Base-by-base conservation (phyloP, 1,140 invertebrate species). In the Trichonephila clavipes region DNA sequence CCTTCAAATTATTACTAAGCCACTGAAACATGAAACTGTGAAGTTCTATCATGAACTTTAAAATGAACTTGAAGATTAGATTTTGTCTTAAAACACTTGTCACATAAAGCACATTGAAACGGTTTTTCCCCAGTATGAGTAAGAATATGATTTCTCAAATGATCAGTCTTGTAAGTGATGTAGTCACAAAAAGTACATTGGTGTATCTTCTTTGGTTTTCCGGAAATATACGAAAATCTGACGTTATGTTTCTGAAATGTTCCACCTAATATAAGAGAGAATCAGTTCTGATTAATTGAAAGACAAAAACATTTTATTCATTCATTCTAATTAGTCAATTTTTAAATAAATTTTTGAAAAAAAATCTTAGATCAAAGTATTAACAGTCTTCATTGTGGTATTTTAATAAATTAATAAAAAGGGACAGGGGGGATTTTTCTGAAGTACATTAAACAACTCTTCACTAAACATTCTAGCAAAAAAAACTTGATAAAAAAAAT, bases 41-140 rank as follows among this genome's bases (percentile, higher is more conserved):
- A 64, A 18, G 62, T 6, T 64, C n/a, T 87, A 34, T 44, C 10
- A 18, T 87, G 85, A 62, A 62, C 24, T 87, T 34, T 85, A 89
- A 99, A 99, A 96, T 99, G 99, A 95, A 99, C 99, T 96, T 99
- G 98, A 90, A 98, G 44, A 93, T 95, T 95, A 21, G 94, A 91
- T 94, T 95, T 94, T 34, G 95, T 95, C 40, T 85, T 96, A 86
- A 96, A 96, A 90, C 96, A 95, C 85, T 85, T 82, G 18, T 95
- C 95, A 94, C 96, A 96, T 51, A 94, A 95, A n/a, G 95, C 95
- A 93, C 96, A 96, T 59, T 95, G 92, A 66, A 95, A 96, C 5
- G 96, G 96, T 21, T 95, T 96, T 21, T 95, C 95, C 40, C 95
- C 95, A 0, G 95, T 95, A 90, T 96, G 96, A 16, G 95, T 95